phyloP scores from a whole-genome alignment of 2,113 vertebrate genomes.

The Rhinogobius similis region DNA sequence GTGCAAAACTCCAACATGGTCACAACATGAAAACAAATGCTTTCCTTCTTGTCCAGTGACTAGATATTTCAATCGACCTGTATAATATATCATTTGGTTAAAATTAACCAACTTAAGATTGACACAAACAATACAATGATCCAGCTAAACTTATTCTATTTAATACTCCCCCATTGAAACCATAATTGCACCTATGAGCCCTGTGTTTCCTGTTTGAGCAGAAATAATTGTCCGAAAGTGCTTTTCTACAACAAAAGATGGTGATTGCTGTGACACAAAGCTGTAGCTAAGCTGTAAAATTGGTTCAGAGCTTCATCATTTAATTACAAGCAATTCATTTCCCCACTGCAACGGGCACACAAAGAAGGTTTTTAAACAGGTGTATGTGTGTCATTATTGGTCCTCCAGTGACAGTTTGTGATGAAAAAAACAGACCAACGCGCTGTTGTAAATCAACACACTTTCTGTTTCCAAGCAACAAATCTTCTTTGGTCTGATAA shows the following conservation, averaged over 20 bases:
- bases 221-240: background rate
- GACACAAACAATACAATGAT: background rate
- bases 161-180: background rate
- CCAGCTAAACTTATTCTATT: background rate
- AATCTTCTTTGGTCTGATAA: constrained; percentile 38
- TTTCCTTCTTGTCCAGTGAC: too few relatives aligned
- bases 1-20: background rate
- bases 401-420: constrained; percentile 18
- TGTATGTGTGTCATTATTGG: constrained; percentile 14
- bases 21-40: too few relatives aligned
- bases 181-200: background rate
- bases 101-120: background rate
- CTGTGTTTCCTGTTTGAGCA: constrained; percentile 5
- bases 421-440: constrained; percentile 29
- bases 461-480: constrained; percentile 67
- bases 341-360: background rate
- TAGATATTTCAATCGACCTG: too few relatives aligned
- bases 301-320: background rate
- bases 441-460: constrained; percentile 35
- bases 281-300: constrained; percentile 4
- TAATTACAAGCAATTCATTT: constrained; percentile 25
- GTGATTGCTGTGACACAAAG: constrained; percentile 1
- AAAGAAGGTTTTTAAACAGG: constrained; percentile 1
- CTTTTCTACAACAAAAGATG: constrained; percentile 6
- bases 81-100: background rate